A percentile compares a stretch with the other conserved stretches of the same genome.
phyloP scores from a whole-genome alignment of 2,888 invertebrate genomes.

The Drosophila meridionalis region DNA sequence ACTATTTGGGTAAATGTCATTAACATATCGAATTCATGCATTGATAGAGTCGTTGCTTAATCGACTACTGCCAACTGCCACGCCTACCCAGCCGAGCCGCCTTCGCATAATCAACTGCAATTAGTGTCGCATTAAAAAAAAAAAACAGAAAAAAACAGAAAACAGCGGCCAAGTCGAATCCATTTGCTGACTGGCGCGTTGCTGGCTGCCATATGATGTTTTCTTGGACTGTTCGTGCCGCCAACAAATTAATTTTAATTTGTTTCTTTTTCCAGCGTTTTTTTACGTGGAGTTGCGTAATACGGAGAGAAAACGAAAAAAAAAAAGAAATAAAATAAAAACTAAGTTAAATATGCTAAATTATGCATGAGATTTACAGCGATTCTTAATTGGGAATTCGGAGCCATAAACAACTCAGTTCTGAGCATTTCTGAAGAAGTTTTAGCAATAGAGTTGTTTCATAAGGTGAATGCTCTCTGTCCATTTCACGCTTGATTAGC shows the following conservation, averaged over 20 bases:
- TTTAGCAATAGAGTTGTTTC: conserved; percentile 8
- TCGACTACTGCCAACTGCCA: conserved; percentile 5
- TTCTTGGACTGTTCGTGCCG: conserved; percentile 30
- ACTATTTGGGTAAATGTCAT: conserved; percentile 58
- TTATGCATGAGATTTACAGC: conserved; percentile 40
- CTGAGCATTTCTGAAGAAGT: conserved; percentile 41
- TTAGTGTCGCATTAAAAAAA: conserved; percentile 58
- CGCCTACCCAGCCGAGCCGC: not conserved
- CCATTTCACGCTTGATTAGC: not conserved
- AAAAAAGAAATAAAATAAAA: too few relatives aligned
- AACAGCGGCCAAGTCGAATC: conserved; percentile 24
- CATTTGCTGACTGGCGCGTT: conserved; percentile 35
- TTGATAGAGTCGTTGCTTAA: conserved; percentile 35
- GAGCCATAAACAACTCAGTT: conserved; percentile 44
- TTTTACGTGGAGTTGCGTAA: conserved; percentile 45
- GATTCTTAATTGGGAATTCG: conserved; percentile 48
- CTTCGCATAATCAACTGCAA: conserved; percentile 35
- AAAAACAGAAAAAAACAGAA: conserved; percentile 12
- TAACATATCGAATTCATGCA: conserved; percentile 46
- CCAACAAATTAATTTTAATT: conserved; percentile 40
- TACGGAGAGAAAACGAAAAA: conserved; percentile 4
- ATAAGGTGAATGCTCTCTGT: conserved; percentile 4
- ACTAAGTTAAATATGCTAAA: conserved; percentile 20
- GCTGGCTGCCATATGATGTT: conserved; percentile 5
- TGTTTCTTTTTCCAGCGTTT: conserved; percentile 38